These are phyloP conservation scores for Pterois miles DNA, from an alignment of 2,797 vertebrate species.

Conservation along the genomic window DNA sequence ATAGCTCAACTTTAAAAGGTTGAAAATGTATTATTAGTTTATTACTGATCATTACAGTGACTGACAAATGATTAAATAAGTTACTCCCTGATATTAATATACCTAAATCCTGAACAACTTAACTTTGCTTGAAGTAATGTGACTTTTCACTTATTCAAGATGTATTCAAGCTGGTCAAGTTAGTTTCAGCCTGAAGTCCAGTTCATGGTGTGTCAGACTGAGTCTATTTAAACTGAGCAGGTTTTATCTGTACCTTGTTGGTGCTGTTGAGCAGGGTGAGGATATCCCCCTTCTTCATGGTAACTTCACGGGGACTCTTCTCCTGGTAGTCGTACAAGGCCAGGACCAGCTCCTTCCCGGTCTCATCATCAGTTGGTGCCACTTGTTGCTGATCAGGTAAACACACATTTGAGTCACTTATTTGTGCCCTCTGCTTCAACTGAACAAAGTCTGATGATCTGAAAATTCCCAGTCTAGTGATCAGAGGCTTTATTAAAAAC, in stretches of 20 bases:
- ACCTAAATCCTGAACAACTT: background rate
- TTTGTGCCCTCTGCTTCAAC: background rate
- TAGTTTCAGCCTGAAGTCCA: background rate
- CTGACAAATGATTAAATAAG: too few species aligned
- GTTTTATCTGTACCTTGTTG: constrained; percentile 88
- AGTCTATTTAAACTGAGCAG: background rate
- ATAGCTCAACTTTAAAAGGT: too few species aligned
- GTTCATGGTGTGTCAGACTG: background rate
- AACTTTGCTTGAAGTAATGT: background rate
- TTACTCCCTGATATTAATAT: background rate
- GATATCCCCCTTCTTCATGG: constrained; percentile 99
- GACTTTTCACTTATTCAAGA: background rate
- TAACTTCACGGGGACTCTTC: constrained; percentile 98
- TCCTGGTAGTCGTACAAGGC: constrained; percentile 99
- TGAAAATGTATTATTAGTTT: too few species aligned
- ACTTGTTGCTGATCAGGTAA: constrained; percentile 93
- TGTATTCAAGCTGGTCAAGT: background rate
- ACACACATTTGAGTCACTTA: background rate
- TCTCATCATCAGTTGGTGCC: constrained; percentile 98
- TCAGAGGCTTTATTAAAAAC: background rate
- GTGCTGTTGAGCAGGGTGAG: constrained; percentile 98
- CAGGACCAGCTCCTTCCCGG: constrained; percentile 96
- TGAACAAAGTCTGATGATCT: background rate
- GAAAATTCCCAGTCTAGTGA: background rate
- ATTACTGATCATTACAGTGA: too few species aligned